Conservation (phyloP, 2,888 invertebrate species). For the Ormyrus labotus region DNA sequence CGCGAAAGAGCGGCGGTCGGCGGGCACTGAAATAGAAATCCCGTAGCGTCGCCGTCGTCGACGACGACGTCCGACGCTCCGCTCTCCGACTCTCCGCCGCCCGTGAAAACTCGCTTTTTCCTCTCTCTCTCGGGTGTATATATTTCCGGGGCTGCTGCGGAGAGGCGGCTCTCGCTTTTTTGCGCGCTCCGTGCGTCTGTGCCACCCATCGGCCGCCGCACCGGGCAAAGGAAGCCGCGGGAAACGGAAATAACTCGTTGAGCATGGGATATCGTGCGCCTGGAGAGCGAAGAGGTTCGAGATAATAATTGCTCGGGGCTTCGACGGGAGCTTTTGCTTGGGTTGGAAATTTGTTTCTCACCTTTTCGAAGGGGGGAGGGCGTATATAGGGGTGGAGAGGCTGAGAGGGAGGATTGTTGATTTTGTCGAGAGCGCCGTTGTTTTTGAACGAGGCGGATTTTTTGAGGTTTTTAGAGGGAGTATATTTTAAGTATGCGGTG, state of each 20-base stretch:
- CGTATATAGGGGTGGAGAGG: not conserved
- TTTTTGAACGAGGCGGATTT: too few relatives aligned
- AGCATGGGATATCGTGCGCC: not conserved
- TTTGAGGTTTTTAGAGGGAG: too few relatives aligned
- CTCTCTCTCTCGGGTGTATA: not conserved
- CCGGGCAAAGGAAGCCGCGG: slow-evolving; percentile 24
- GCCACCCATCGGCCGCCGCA: not conserved
- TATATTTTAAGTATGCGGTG: too few relatives aligned
- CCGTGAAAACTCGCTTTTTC: too few relatives aligned
- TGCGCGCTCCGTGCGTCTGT: too few relatives aligned
- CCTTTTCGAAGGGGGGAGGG: too few relatives aligned
- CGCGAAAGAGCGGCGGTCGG: not conserved
- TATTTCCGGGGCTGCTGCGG: not conserved
- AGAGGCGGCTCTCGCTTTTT: too few relatives aligned
- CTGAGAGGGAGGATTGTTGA: not conserved
- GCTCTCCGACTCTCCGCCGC: not conserved
- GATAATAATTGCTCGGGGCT: too few relatives aligned
- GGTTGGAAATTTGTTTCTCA: too few relatives aligned
- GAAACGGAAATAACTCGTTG: slow-evolving; percentile 43
- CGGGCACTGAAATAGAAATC: slow-evolving; percentile 40
- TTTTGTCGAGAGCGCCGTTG: not conserved
- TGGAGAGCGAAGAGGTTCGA: not conserved
- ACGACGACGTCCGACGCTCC: not conserved
- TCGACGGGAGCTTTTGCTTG: too few relatives aligned
- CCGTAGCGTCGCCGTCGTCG: slow-evolving; percentile 1